phyloP scores from a whole-genome alignment of 2,888 invertebrate genomes.

The Protonemura montana region DNA sequence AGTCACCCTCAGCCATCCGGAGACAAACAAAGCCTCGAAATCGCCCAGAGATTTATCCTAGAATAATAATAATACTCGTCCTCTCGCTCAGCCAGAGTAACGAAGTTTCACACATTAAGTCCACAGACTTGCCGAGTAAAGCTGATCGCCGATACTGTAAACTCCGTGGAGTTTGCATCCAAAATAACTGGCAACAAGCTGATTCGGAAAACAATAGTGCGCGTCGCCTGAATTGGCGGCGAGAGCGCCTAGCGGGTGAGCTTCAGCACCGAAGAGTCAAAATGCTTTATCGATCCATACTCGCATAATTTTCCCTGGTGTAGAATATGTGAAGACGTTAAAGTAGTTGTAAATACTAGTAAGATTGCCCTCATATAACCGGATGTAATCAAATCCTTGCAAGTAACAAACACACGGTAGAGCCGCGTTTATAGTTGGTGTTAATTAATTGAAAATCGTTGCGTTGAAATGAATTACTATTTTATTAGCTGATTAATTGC shows the following conservation, averaged over 20 bases:
- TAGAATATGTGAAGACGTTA: neutral
- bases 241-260: neutral
- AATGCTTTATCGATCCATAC: neutral
- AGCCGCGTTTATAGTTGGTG: neutral
- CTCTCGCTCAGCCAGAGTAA: neutral
- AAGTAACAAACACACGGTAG: neutral
- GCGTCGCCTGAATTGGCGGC: neutral
- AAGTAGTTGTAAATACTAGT: neutral
- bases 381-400: neutral
- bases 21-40: neutral
- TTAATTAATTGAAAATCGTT: conserved; percentile 2
- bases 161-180: neutral
- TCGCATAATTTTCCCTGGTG: neutral
- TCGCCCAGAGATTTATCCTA: neutral
- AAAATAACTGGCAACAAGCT: neutral
- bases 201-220: neutral
- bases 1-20: neutral
- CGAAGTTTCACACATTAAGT: conserved; percentile 19
- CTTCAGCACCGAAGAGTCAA: neutral
- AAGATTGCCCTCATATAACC: neutral
- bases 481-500: conserved; percentile 12
- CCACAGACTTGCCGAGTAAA: neutral
- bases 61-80: neutral
- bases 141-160: neutral
- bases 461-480: neutral